Percentiles rank a stretch among this genome's conserved stretches.
These are phyloP conservation scores for Drosophila mulleri DNA, from an alignment of 2,888 invertebrate genomes.

Conservation along the genomic window DNA sequence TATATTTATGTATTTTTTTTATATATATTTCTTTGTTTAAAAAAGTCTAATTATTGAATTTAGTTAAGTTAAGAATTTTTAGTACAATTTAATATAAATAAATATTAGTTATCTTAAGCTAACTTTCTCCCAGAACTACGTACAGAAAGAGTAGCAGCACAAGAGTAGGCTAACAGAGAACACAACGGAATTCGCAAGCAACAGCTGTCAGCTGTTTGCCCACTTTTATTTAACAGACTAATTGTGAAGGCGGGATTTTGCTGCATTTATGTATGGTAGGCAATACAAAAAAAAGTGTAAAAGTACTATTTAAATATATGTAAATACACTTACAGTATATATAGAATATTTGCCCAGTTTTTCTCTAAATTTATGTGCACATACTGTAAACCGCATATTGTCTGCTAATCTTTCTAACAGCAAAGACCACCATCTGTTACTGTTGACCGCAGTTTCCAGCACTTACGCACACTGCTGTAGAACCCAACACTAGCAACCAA, in stretches of 20 bases:
- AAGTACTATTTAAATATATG: neutral
- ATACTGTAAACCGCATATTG: neutral
- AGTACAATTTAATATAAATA: too few relatives aligned
- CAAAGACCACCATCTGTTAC: constrained; percentile 3
- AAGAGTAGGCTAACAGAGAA: neutral
- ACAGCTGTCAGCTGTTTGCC: constrained; percentile 10
- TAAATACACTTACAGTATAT: neutral
- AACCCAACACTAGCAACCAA: constrained; percentile 44
- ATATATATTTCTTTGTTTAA: too few relatives aligned
- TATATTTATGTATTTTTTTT: neutral
- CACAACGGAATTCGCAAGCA: neutral
- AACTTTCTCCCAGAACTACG: neutral
- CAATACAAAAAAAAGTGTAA: neutral
- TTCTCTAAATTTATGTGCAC: neutral
- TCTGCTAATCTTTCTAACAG: constrained; percentile 25
- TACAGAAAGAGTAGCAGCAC: neutral
- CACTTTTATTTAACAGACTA: neutral
- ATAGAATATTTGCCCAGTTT: too few relatives aligned
- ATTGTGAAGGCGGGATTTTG: neutral
- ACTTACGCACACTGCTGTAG: constrained; percentile 17
- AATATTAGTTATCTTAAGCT: too few relatives aligned
- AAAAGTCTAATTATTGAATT: neutral
- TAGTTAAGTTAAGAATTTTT: too few relatives aligned
- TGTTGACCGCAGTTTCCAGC: constrained; percentile 15
- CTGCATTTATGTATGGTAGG: neutral